Conservation (phyloP, 2,888 invertebrate genomes). For the Steinernema hermaphroditum region DNA sequence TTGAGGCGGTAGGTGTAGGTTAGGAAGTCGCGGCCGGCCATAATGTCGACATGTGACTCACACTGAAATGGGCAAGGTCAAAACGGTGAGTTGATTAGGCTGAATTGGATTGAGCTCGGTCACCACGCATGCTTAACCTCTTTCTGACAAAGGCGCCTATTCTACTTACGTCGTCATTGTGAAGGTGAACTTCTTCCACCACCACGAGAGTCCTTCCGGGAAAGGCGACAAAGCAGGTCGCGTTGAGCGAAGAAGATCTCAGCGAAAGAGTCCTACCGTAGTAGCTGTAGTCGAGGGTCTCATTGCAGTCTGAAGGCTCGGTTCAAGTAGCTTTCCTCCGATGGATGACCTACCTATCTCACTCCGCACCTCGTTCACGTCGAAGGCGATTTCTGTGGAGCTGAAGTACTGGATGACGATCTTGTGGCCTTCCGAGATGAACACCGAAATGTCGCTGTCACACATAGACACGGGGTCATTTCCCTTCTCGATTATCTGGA, state of each 20-base stretch:
- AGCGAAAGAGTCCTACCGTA: constrained; percentile 5
- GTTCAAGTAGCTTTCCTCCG: not conserved
- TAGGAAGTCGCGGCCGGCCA: constrained; percentile 13
- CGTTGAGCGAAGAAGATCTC: not conserved
- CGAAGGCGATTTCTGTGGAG: not conserved
- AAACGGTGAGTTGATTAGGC: too few relatives aligned
- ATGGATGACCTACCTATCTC: not conserved
- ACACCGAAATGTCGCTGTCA: not conserved
- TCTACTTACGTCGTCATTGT: not conserved
- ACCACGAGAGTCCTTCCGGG: not conserved
- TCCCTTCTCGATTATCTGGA: not conserved
- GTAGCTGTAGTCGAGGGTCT: constrained; percentile 18
- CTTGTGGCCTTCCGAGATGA: not conserved
- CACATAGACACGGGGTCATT: not conserved
- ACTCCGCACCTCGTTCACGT: not conserved
- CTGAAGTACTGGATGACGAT: constrained; percentile 11
- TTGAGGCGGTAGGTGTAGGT: constrained; percentile 18
- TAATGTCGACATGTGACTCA: not conserved
- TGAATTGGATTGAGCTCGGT: too few relatives aligned
- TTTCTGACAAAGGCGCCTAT: too few relatives aligned
- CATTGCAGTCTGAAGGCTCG: not conserved
- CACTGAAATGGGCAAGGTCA: not conserved
- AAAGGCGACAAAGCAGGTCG: constrained; percentile 1
- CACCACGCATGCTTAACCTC: too few relatives aligned
- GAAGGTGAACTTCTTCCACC: not conserved